Evolutionary conservation across 2,113 vertebrate genomes (phyloP), one percentile per base, ranked within the genome.

Genomic region (Chlamydotis undulata): DNA sequence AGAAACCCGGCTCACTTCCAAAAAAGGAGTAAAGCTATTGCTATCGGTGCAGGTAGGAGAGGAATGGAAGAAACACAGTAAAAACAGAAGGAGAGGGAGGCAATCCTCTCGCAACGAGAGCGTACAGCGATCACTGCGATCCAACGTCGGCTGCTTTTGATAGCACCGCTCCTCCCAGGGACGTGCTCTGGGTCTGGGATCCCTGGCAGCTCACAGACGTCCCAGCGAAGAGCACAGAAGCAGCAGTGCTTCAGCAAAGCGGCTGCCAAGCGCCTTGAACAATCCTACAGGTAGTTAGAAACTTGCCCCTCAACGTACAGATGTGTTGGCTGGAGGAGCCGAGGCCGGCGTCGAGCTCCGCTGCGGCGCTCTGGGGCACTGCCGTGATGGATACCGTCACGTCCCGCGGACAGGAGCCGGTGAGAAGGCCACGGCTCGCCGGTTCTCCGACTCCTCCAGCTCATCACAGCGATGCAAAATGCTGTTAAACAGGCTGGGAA

Each of bases 321-420:
- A 49, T 13, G 57, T 35, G 75, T 7, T 57, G 74, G 69, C 74
- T 18, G 37, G 2, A 24, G 75, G 52, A 55, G 56, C 47, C 41
- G 19, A 1, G 4, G 88, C n/a, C 2, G 7, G 41, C 2, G 1
- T 7, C 0, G 4, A 50, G 49, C 70, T 24, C 43, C 0, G 1
- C 31, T 23, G 50, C 60, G 12, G 52, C 1, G 19, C 52, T 52
- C 78, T 7, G 57, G 0, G 26, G 75, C 47, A 29, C 83, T 0
- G 14, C 31, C 19, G 55, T 0, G 1, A 41, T 2, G 29, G 64
- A 35, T 2, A 28, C 59, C 1, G 2, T 47, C 5, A 3, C 1
- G 0, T 31, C 61, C 55, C 10, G 2, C 0, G 26, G 74, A n/a
- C 0, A 0, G 65, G 69, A 93, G 74, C 52, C 2, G 41, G 61